These are phyloP conservation scores for Andrena chrysosceles DNA, from an alignment of 2,888 invertebrate species.

Conservation along the genomic window DNA sequence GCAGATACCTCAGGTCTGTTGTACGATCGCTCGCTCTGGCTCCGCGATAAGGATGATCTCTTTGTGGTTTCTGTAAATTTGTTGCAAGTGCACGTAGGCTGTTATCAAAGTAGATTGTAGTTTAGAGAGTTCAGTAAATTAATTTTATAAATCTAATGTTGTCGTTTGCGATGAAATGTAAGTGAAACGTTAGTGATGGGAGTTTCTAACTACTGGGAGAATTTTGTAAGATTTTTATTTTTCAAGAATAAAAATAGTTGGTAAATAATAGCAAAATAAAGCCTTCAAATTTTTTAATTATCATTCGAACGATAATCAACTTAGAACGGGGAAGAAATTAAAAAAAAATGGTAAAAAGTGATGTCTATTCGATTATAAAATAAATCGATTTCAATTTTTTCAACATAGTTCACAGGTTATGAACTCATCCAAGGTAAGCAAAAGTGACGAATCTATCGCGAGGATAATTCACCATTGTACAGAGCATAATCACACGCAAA, in stretches of 20 bases:
- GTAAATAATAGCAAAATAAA: too few species aligned
- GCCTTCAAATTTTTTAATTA: too few species aligned
- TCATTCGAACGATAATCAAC: too few species aligned
- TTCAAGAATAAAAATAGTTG: too few species aligned
- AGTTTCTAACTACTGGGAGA: too few species aligned
- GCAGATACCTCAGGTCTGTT: conserved; percentile 84
- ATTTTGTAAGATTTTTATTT: too few species aligned
- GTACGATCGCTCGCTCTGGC: conserved; percentile 85
- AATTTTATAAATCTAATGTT: too few species aligned
- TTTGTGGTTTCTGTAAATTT: conserved; percentile 60
- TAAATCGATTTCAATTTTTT: neutral
- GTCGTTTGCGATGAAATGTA: too few species aligned
- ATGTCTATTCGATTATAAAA: neutral
- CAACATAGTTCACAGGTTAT: too few species aligned
- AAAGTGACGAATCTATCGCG: conserved; percentile 4
- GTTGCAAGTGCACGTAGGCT: neutral
- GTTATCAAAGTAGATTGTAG: neutral
- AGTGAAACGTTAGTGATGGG: too few species aligned
- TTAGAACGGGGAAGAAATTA: too few species aligned
- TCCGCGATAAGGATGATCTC: conserved; percentile 79
- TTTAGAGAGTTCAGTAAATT: neutral
- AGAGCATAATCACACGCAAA: conserved; percentile 19
- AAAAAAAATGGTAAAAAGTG: neutral
- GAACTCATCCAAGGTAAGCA: too few species aligned
- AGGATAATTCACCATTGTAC: conserved; percentile 9